phyloP scores from a whole-genome alignment of 2,888 invertebrate species.

The Xestia c-nigrum region DNA sequence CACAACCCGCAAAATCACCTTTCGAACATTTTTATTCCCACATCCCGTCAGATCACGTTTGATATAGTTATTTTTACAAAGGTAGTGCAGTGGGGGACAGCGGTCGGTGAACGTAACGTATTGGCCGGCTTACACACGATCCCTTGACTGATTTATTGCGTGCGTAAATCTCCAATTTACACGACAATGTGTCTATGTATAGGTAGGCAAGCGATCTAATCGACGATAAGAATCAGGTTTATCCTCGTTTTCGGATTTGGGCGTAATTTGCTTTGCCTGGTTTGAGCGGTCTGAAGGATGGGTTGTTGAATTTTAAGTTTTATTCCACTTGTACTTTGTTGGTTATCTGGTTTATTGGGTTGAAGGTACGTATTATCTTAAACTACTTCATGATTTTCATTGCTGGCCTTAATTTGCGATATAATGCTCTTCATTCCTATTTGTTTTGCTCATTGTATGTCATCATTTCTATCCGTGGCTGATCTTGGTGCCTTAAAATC shows the following conservation, averaged over 20 bases:
- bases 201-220: constrained; percentile 75
- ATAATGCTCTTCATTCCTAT: neutral
- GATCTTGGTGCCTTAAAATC: neutral
- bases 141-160: constrained; percentile 89
- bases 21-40: constrained; percentile 70
- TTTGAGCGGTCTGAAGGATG: constrained; percentile 45
- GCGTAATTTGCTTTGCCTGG: constrained; percentile 62
- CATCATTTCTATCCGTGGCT: neutral
- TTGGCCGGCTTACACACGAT: constrained; percentile 85
- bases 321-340: constrained; percentile 20
- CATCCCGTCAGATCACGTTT: constrained; percentile 67
- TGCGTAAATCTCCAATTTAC: constrained; percentile 89
- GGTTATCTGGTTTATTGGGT: neutral
- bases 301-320: constrained; percentile 47
- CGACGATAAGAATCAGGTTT: constrained; percentile 75
- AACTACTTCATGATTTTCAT: constrained; percentile 47
- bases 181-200: constrained; percentile 78
- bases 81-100: constrained; percentile 77
- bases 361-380: constrained; percentile 40
- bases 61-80: constrained; percentile 72
- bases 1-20: constrained; percentile 67
- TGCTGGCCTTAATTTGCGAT: neutral
- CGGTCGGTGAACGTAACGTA: constrained; percentile 83
- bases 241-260: constrained; percentile 64
- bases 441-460: neutral